Conservation (phyloP, 2,113 vertebrate species). For the Engraulis encrasicolus region DNA sequence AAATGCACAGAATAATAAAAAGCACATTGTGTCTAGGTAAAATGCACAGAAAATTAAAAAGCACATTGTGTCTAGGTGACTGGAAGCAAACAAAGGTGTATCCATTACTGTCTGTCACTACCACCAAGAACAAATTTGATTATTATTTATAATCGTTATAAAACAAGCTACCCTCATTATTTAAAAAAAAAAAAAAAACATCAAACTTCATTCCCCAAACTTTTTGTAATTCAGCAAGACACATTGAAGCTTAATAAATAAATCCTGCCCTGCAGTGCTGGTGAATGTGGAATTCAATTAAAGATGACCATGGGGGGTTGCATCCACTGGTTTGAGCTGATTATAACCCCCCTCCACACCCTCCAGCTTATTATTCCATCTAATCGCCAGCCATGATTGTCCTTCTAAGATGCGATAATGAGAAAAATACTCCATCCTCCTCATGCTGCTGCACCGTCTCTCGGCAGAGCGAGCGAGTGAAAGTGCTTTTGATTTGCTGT, state of each 20-base stretch:
- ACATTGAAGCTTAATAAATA: background rate
- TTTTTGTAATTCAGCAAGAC: background rate
- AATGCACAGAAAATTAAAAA: too few relatives aligned
- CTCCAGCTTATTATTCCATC: background rate
- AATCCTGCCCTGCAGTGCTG: background rate
- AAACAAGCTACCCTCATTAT: too few relatives aligned
- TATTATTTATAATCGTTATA: too few relatives aligned
- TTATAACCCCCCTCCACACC: background rate
- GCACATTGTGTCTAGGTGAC: too few relatives aligned
- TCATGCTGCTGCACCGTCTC: constrained; percentile 15
- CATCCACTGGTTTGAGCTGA: background rate
- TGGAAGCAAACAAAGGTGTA: too few relatives aligned
- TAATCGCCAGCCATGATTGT: constrained; percentile 3
- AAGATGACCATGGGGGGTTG: background rate
- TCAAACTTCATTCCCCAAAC: background rate
- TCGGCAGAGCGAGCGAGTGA: background rate
- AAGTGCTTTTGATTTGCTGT: background rate
- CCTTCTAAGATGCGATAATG: constrained; percentile 8
- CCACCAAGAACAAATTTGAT: too few relatives aligned
- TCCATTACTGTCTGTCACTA: too few relatives aligned
- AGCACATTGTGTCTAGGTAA: too few relatives aligned
- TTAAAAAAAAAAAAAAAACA: too few relatives aligned
- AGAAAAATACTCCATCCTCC: constrained; percentile 15
- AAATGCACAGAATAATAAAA: too few relatives aligned
- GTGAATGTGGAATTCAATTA: background rate